These are phyloP conservation scores for Tolypeutes matacus DNA, from an alignment of 2,797 vertebrate genomes.

Conservation along the genomic window DNA sequence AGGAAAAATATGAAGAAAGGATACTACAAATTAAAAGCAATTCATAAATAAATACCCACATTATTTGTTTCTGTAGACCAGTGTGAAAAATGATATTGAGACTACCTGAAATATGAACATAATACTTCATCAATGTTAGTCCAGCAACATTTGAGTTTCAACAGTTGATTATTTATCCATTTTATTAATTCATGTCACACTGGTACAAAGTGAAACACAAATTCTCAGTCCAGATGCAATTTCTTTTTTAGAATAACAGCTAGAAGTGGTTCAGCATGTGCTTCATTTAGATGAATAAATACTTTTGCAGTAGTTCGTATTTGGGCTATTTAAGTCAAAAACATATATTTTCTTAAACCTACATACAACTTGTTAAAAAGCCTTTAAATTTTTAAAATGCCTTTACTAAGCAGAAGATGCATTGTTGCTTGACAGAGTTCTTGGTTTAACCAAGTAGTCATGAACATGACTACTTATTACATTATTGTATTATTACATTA, in stretches of 20 bases:
- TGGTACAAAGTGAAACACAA: conserved; percentile 73
- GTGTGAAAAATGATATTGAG: conserved; percentile 65
- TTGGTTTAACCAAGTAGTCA: conserved; percentile 1
- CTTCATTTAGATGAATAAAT: conserved; percentile 73
- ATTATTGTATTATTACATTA: too few species aligned
- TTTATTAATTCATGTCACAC: conserved; percentile 82
- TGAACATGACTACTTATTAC: too few species aligned
- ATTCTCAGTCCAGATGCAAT: conserved; percentile 79
- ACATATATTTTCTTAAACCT: conserved; percentile 19
- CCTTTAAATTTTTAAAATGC: conserved; percentile 37
- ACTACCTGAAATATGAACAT: conserved; percentile 20
- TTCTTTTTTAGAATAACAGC: conserved; percentile 73
- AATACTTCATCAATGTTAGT: conserved; percentile 33
- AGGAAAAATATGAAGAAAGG: conserved; percentile 85
- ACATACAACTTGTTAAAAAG: conserved; percentile 61
- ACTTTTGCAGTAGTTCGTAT: conserved; percentile 65
- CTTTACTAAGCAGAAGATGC: background rate
- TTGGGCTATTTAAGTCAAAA: conserved; percentile 54
- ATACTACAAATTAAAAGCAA: conserved; percentile 82
- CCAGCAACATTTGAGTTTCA: conserved; percentile 51
- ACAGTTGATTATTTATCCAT: conserved; percentile 59
- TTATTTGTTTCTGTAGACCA: conserved; percentile 65
- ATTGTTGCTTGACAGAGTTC: conserved; percentile 33
- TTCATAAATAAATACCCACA: conserved; percentile 76
- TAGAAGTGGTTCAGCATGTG: conserved; percentile 70